Percentiles rank a stretch among this genome's conserved stretches.
Conservation (phyloP, 2,113 vertebrate genomes). For the Chamaetylas fuelleborni region DNA sequence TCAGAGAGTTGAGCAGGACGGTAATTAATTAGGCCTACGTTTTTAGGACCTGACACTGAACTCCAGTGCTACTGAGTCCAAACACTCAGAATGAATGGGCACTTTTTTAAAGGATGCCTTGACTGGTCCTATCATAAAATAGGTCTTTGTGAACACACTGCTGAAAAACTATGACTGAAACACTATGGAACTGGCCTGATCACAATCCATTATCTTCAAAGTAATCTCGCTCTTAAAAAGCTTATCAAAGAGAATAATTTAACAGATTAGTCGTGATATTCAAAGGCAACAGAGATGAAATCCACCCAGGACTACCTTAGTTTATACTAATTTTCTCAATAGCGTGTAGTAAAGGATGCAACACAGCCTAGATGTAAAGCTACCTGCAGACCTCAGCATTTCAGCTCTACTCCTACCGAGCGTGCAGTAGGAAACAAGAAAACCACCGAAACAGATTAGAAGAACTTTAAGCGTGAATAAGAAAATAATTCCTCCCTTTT, state of each 20-base stretch:
- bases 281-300: background rate
- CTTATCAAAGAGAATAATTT: slow-evolving; percentile 16
- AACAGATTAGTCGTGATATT: background rate
- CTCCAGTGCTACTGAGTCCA: background rate
- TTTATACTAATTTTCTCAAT: background rate
- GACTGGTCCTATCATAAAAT: background rate
- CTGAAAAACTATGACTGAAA: background rate
- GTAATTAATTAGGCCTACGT: background rate
- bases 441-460: background rate
- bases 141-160: background rate
- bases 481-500: background rate
- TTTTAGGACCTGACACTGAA: slow-evolving; percentile 23
- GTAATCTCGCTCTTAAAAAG: background rate
- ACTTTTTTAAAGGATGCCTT: background rate
- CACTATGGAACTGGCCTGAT: background rate
- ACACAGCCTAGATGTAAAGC: background rate
- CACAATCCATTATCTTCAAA: slow-evolving; percentile 19
- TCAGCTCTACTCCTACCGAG: background rate
- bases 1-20: background rate
- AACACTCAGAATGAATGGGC: background rate
- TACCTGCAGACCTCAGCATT: background rate
- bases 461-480: background rate
- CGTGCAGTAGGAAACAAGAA: background rate
- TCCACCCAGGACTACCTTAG: background rate
- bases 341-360: background rate